Evolutionary conservation across 2,113 vertebrate species (phyloP).

Genomic region (Diphyllodes magnificus): DNA sequence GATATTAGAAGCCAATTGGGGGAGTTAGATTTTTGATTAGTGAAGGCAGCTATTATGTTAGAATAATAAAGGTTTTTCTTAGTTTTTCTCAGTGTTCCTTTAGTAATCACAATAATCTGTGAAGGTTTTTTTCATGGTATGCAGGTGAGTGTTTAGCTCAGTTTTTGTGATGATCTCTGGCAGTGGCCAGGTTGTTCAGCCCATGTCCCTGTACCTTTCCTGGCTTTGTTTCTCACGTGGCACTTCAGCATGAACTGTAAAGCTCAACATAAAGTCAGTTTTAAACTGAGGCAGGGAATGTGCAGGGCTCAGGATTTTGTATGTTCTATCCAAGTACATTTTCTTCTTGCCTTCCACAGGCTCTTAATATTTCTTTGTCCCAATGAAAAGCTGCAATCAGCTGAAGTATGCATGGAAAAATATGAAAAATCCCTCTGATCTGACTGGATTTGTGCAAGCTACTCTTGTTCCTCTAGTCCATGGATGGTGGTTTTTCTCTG

Average conservation of each 20-base stretch:
- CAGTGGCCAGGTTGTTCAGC: not conserved
- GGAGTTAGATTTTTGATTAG: not conserved
- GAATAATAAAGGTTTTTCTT: not conserved
- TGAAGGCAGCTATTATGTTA: not conserved
- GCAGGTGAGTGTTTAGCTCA: not conserved
- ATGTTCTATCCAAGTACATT: not conserved
- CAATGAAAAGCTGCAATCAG: not conserved
- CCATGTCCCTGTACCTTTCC: not conserved
- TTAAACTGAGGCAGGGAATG: not conserved
- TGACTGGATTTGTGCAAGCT: not conserved
- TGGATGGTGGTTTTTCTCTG: not conserved
- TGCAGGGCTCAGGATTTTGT: not conserved
- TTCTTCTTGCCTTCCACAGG: not conserved
- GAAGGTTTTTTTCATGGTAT: rapidly evolving
- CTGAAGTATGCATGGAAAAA: not conserved
- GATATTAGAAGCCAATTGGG: not conserved
- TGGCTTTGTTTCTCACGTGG: not conserved
- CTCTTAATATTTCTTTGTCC: constrained; percentile 4
- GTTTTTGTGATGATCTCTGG: not conserved
- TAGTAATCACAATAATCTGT: not conserved
- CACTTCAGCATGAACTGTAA: not conserved
- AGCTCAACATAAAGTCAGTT: not conserved
- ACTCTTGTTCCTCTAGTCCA: not conserved
- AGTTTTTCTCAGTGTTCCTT: not conserved
- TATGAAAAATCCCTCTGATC: not conserved